Conservation (phyloP, 2,797 vertebrate genomes). For the Triplophysa bombifrons region DNA sequence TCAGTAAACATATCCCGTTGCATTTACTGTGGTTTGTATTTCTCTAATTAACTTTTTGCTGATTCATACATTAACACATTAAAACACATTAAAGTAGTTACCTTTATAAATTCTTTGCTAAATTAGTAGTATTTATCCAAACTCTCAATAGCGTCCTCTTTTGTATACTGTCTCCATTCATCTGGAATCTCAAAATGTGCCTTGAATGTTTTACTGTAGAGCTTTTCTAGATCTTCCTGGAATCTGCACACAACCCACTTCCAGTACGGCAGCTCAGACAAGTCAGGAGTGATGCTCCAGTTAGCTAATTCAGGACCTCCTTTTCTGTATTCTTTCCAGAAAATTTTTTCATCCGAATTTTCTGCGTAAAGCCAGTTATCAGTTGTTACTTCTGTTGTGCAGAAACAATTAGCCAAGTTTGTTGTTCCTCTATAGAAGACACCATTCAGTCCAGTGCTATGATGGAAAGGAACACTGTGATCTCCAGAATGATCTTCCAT, state of each 20-base stretch:
- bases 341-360: background rate
- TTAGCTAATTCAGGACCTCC: constrained; percentile 22
- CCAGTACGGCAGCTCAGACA: constrained; percentile 31
- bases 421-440: background rate
- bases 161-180: constrained; percentile 24
- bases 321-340: constrained; percentile 38
- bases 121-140: background rate
- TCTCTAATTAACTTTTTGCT: too few species aligned
- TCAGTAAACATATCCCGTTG: too few species aligned
- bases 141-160: constrained; percentile 16
- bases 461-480: constrained; percentile 43
- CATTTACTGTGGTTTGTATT: too few species aligned
- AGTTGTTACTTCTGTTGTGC: constrained; percentile 23
- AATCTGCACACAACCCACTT: constrained; percentile 48
- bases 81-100: too few species aligned
- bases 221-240: constrained; percentile 18
- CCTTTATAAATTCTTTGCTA: background rate
- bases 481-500: constrained; percentile 20
- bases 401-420: background rate
- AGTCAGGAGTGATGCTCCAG: constrained; percentile 47
- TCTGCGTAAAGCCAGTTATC: background rate
- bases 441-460: constrained; percentile 16
- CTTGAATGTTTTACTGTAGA: background rate
- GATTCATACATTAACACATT: too few species aligned
- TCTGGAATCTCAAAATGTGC: constrained; percentile 5